Percentiles rank a stretch among this genome's conserved stretches.
Evolutionary conservation across 2,113 vertebrate genomes (phyloP).

Genomic region (Tiliqua scincoides): DNA sequence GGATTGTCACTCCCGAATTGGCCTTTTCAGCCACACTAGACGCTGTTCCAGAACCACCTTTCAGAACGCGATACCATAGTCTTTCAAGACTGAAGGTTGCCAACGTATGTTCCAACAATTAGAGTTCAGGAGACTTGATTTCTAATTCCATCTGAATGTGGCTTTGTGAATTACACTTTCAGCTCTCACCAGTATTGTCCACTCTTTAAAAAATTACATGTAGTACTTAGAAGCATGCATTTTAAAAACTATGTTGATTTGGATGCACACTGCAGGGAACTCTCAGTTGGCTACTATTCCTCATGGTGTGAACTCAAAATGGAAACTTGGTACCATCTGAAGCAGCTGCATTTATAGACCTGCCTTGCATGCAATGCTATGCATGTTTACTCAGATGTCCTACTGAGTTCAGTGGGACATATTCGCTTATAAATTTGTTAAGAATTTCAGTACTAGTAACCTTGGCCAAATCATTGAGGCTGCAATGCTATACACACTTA

Average conservation of each 20-base stretch:
- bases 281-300: not conserved
- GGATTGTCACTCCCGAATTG: no score
- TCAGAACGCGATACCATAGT: no score
- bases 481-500: no score
- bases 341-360: not conserved
- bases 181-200: not conserved
- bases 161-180: not conserved
- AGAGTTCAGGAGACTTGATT: not conserved
- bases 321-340: not conserved
- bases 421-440: not conserved
- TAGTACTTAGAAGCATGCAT: not conserved
- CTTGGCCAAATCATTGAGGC: not conserved
- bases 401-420: not conserved
- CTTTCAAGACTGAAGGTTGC: no score
- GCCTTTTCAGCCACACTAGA: no score
- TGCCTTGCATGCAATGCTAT: not conserved
- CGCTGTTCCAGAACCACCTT: no score
- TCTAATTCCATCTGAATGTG: not conserved
- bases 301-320: not conserved
- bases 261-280: not conserved
- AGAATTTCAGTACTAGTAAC: not conserved
- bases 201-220: not conserved
- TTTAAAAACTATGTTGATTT: not conserved
- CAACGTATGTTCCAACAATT: not conserved
- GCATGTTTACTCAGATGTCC: not conserved